Conservation (phyloP, 2,888 invertebrate species). For the Conistra vaccinii region DNA sequence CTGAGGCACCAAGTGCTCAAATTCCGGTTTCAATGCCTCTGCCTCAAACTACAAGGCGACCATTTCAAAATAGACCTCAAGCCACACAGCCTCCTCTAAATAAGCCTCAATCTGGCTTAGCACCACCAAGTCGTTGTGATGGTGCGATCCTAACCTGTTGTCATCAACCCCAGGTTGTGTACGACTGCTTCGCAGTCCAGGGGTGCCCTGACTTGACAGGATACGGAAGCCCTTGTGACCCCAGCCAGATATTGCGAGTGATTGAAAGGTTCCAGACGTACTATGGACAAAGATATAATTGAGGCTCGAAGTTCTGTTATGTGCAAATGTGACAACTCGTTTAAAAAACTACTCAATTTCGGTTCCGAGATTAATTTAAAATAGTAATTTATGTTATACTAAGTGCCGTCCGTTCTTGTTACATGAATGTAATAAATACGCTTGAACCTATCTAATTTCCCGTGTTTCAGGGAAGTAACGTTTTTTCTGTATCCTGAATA, state of each 20-base stretch:
- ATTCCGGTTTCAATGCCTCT: slow-evolving; percentile 10
- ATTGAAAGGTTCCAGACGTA: slow-evolving; percentile 78
- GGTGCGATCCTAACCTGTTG: slow-evolving; percentile 82
- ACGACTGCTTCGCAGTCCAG: slow-evolving; percentile 78
- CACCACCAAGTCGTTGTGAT: slow-evolving; percentile 77
- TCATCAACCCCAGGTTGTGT: slow-evolving; percentile 74
- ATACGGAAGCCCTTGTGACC: slow-evolving; percentile 79
- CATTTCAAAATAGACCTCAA: slow-evolving; percentile 30
- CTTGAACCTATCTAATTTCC: neutral
- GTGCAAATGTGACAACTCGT: slow-evolving; percentile 1
- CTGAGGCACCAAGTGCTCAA: slow-evolving; percentile 28
- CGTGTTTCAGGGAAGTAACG: neutral
- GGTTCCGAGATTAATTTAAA: slow-evolving; percentile 29
- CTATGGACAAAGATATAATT: slow-evolving; percentile 75
- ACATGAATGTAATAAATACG: slow-evolving; percentile 22
- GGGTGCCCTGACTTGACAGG: slow-evolving; percentile 87
- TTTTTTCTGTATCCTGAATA: neutral
- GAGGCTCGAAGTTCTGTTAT: slow-evolving; percentile 31
- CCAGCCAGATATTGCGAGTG: slow-evolving; percentile 73
- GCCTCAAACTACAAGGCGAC: slow-evolving; percentile 32
- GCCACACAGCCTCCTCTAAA: slow-evolving; percentile 20
- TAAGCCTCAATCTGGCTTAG: slow-evolving; percentile 19
- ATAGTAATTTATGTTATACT: slow-evolving; percentile 46
- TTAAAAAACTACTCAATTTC: slow-evolving; percentile 13
- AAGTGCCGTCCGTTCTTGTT: slow-evolving; percentile 22